Base-by-base conservation (phyloP, 2,113 vertebrate species). In the Paradoxurus hermaphroditus region DNA sequence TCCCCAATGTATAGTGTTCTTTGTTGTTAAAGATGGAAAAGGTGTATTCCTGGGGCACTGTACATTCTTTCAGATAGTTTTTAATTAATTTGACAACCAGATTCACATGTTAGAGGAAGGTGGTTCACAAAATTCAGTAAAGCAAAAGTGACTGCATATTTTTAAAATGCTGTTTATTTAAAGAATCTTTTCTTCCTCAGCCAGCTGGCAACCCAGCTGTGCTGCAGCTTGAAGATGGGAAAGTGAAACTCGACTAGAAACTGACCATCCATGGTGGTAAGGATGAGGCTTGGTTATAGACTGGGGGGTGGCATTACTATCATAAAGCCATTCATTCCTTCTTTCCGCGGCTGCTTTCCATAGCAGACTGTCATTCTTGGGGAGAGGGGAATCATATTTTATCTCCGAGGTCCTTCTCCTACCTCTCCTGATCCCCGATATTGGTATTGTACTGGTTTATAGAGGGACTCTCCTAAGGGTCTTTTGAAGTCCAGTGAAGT, bases 201-300 rank as follows among this genome's bases (percentile, higher is more conserved):
- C 97, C 98, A 98, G 97, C 98, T 98, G 97, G 97, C 96, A 97
- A 98, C 94, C 97, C 98, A 97, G 98, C 97, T 97, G 97, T 97
- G 97, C 97, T 96, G 51, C 94, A 97, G 88, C 81, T 81, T 95
- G 91, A 96, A 92, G 94, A 97, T 44, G 85, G 95, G 90, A 97
- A 98, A 98, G 95, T 93, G 95, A 97, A 97, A 98, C 97, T 94
- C 96, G 96, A 95, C 91, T 97, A 96, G 95, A 95, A 96, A 92
- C 77, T 95, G 98, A 96, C 94, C 96, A 86, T 95, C 78, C 84
- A 90, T 82, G 27, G 77, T 59, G 44, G 62, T 67, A 31, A 93
- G 77, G 75, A 84, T 8, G 39, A 75, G 59, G 19, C 59, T 92
- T 85, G 84, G 51, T 63, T 79, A 73, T 27, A 75, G 51, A 95